A percentile compares a stretch with the other conserved stretches of the same genome.
These are phyloP conservation scores for Caenorhabditis plicata DNA, from an alignment of 2,888 invertebrate species.

Conservation along the genomic window DNA sequence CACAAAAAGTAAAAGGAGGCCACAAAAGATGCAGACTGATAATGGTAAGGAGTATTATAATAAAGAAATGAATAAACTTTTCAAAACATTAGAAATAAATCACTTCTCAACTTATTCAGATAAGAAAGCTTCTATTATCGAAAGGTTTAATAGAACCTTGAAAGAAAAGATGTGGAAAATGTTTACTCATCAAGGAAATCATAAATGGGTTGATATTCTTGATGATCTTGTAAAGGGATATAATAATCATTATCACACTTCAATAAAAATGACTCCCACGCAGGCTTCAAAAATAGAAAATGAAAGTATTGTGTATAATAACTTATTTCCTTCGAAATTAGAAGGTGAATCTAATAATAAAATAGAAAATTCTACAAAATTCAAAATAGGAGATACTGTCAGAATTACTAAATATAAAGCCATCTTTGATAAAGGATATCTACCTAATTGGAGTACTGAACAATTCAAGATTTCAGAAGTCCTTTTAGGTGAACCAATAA, in stretches of 20 bases:
- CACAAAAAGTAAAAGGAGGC: slow-evolving; percentile 30
- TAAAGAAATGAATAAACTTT: slow-evolving; percentile 29
- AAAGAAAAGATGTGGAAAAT: slow-evolving; percentile 43
- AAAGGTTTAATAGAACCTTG: slow-evolving; percentile 42
- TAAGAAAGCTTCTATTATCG: slow-evolving; percentile 39
- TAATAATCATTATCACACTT: slow-evolving; percentile 44
- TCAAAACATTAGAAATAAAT: slow-evolving; percentile 37
- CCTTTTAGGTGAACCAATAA: no score
- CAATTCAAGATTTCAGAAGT: no score
- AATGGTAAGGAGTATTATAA: slow-evolving; percentile 45
- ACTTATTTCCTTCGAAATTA: slow-evolving; percentile 10
- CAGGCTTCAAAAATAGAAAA: slow-evolving; percentile 27
- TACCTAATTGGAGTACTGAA: no score
- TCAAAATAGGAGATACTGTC: slow-evolving; percentile 24
- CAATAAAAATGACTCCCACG: slow-evolving; percentile 38
- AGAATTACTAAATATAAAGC: slow-evolving; percentile 41
- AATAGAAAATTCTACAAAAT: slow-evolving; percentile 3
- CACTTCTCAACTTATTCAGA: slow-evolving; percentile 35
- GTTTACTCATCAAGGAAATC: slow-evolving; percentile 40
- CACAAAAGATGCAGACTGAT: slow-evolving; percentile 42
- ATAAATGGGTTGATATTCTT: slow-evolving; percentile 41
- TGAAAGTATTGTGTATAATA: slow-evolving; percentile 7
- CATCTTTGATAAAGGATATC: slow-evolving; percentile 36
- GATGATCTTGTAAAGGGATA: slow-evolving; percentile 30
- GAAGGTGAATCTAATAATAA: background rate